Conservation (phyloP, 2,888 invertebrate genomes). For the Drosophila vallismaia region DNA sequence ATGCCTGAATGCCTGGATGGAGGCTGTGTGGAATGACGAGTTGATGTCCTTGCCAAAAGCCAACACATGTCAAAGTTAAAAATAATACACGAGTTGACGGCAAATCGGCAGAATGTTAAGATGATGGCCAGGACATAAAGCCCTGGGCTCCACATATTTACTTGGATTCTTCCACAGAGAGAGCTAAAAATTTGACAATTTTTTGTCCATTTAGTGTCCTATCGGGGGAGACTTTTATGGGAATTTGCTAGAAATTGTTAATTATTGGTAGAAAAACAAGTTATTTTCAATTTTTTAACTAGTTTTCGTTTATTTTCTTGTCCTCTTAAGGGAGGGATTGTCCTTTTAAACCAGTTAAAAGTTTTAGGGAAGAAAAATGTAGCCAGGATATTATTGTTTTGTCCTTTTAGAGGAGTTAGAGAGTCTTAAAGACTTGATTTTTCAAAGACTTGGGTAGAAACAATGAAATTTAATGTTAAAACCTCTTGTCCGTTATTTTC, state of each 20-base stretch:
- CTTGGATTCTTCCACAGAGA: not conserved
- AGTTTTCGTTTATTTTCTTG: not conserved
- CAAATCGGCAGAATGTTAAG: slow-evolving; percentile 18
- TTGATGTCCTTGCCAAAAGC: slow-evolving; percentile 69
- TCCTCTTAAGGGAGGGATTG: not conserved
- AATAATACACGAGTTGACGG: slow-evolving; percentile 55
- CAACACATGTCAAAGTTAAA: slow-evolving; percentile 78
- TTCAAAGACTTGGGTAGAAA: too few species aligned
- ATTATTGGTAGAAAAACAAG: not conserved
- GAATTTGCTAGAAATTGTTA: not conserved
- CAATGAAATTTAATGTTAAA: too few species aligned
- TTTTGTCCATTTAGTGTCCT: not conserved
- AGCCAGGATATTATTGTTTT: too few species aligned
- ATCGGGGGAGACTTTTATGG: not conserved
- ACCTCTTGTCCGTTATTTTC: not conserved
- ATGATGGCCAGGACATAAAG: slow-evolving; percentile 34
- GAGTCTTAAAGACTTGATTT: too few species aligned
- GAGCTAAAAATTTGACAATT: not conserved
- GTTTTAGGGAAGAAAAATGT: too few species aligned
- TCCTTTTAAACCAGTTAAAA: not conserved
- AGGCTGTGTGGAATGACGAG: slow-evolving; percentile 61
- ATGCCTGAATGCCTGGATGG: not conserved
- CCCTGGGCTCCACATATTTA: slow-evolving; percentile 20
- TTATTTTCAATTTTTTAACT: not conserved
- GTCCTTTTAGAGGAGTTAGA: too few species aligned